Base-by-base conservation (phyloP, 1,140 invertebrate species). In the Papilio aristodemus region DNA sequence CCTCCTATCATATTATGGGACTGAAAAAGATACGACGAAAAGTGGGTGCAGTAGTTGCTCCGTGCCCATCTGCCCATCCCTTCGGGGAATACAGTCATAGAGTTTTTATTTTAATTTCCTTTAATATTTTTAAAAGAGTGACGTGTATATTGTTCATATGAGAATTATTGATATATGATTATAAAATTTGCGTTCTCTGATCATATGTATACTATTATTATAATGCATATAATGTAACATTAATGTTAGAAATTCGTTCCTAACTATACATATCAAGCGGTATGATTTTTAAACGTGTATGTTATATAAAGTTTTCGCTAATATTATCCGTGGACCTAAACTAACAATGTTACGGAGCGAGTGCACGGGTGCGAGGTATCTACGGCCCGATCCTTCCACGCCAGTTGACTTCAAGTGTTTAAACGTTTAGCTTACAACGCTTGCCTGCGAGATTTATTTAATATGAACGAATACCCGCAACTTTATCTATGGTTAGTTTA, bases 261-360 rank as follows among this genome's bases (percentile, higher is more conserved):
- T 6, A 2, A 17, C 39, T 41, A 1, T 13, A n/a, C 13, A 41
- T 41, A 43, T 13, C 5, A 43, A 17, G 6, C 4, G 11, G 10
- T 39, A 11, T 13, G n/a, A 17, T 43, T 43, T 17, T 14, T 8
- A 22, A 54, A 10, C 17, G 10, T 25, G 19, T 50, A 54, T 54
- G 9, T 19, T 50, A 54, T 54, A 9, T 11, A 11, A 11, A 17
- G 41, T 43, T 13, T 7, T 43, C n/a, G 46, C 46, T 54, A 54
- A 54, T 54, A 25, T 54, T 54, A 54, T 54, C 46, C 46, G 46
- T 22, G 19, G 9, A 54, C 46, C 46, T 54, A 54, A 54, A 54
- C 19, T 50, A 50, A 50, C 10, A 25, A 13, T 25, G 9, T 54
- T 19, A 22, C 2, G 46, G 10, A 54, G 46, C 19, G 10, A 54